These are phyloP conservation scores for Masticophis lateralis DNA, from an alignment of 2,797 vertebrate species.

Conservation along the genomic window DNA sequence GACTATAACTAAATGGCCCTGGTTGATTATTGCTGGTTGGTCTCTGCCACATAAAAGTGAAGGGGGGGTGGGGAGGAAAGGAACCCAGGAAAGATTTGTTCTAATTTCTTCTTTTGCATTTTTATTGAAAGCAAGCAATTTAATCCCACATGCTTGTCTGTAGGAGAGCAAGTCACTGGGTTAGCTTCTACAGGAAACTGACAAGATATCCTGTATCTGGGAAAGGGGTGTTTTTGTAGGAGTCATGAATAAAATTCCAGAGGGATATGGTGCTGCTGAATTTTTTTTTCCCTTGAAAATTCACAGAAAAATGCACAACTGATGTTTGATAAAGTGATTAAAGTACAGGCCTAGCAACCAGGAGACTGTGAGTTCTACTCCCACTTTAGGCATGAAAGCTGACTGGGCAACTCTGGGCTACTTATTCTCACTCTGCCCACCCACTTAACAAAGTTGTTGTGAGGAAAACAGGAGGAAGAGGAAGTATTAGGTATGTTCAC, in stretches of 20 bases:
- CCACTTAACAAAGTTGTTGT: neutral
- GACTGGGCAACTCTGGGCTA: neutral
- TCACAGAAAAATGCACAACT: neutral
- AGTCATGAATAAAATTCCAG: neutral
- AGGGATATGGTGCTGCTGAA: neutral
- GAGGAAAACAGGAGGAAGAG: neutral
- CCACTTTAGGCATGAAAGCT: neutral
- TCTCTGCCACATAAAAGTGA: slow-evolving; percentile 56
- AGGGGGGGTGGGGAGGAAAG: slow-evolving; percentile 8
- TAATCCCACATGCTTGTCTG: slow-evolving; percentile 9
- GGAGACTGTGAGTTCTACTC: neutral
- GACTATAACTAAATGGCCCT: slow-evolving; percentile 71
- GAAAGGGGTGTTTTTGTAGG: neutral
- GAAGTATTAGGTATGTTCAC: neutral
- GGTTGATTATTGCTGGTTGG: slow-evolving; percentile 66
- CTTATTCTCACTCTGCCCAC: neutral
- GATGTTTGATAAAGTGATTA: neutral
- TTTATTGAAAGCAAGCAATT: slow-evolving; percentile 31
- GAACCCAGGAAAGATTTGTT: slow-evolving; percentile 23
- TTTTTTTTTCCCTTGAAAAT: slow-evolving; percentile 27
- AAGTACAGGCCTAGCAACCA: neutral
- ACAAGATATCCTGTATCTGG: neutral
- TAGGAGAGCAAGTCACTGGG: neutral
- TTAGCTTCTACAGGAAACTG: neutral
- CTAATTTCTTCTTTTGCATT: slow-evolving; percentile 41